A percentile compares a stretch with the other conserved stretches of the same genome.
Evolutionary conservation across 2,797 vertebrate species (phyloP).

Genomic region (Anisognathus igniventris): DNA sequence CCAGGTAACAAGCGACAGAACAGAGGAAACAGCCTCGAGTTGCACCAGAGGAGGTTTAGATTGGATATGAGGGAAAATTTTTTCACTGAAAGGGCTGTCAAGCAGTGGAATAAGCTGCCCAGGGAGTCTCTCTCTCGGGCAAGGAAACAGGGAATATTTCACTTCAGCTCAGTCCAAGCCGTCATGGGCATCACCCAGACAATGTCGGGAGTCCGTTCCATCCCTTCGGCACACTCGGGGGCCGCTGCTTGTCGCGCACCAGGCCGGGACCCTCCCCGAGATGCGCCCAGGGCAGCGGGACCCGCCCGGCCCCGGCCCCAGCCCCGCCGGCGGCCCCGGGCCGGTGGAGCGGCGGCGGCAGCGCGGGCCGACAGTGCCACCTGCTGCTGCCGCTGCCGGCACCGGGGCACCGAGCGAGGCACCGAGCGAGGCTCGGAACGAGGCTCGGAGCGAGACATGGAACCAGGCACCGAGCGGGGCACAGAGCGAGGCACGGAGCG

Average conservation of each 20-base stretch:
- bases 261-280: neutral
- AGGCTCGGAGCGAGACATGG: accelerated
- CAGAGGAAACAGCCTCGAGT: neutral
- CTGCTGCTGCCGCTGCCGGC: neutral
- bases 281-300: neutral
- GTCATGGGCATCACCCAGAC: accelerated
- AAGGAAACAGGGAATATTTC: neutral
- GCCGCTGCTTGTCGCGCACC: accelerated
- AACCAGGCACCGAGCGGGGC: neutral
- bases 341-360: neutral
- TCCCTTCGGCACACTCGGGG: accelerated
- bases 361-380: slow-evolving; percentile 23
- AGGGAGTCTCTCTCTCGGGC: neutral
- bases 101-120: neutral
- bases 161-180: neutral
- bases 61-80: neutral
- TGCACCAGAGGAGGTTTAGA: neutral
- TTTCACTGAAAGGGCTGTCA: neutral
- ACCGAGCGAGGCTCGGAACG: accelerated
- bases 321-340: neutral
- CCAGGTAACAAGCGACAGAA: neutral
- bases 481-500: no score
- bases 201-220: accelerated
- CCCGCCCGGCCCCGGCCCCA: neutral
- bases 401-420: neutral